Evolutionary conservation across 2,113 vertebrate genomes (phyloP), one percentile per base, ranked within the genome.

Genomic region (Strix aluco): DNA sequence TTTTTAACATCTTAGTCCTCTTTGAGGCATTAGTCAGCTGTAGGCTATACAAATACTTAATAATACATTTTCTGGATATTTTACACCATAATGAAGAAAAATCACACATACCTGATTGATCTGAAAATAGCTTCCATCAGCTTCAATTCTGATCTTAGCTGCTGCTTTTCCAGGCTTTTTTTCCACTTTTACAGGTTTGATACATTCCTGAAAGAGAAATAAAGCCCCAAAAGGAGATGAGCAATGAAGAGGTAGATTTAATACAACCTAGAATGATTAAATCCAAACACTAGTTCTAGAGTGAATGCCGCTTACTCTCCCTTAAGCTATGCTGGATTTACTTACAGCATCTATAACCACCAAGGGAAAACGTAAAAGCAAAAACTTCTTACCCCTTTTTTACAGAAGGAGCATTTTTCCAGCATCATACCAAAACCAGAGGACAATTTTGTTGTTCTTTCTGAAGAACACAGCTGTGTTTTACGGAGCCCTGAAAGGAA

Each of bases 81-180:
- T 71, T 27, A 70, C 19, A 16, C 17, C 49, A 20, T 19, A 54
- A 6, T 2, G 27, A 75, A 22, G 23, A 36, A 59, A 94, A 75
- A 34, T 11, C 13, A 23, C 10, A 94, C 97, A 22, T 89, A 99
- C 99, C 98, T 98, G 98, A 67, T 97, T 96, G 72, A 99, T 96
- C 92, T 99, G 99, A 90, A 99, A 97, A 62, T 99, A 99, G 92
- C 97, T 99, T 22, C 99, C 99, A 52, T 99, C 99, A 19, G 99
- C 98, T 92, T 99, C 99, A 25, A 99, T 99, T 57, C 97, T 98
- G 95, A 99, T 99, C 98, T 98, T 99, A 63, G 99, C 99, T 75
- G 98, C 95, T 40, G 98, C 98, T 88, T 98, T 98, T 6, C 98
- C 99, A 4, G 95, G 57, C 82, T 98, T 99, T 93, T 98, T 99